phyloP scores from a whole-genome alignment of 2,888 invertebrate species.

The Stenodera caucasica region DNA sequence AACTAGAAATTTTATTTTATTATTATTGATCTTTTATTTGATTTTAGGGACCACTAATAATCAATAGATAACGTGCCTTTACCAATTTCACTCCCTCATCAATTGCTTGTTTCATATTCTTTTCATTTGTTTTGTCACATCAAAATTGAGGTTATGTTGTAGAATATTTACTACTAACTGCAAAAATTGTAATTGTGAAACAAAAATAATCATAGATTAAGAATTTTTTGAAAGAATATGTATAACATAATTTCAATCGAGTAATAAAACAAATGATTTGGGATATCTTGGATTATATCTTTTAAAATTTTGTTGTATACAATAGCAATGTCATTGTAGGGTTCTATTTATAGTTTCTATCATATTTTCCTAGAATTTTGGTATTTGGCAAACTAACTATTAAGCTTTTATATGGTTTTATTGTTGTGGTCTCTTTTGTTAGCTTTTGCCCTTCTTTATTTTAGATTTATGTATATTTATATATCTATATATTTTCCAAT shows the following conservation, averaged over 20 bases:
- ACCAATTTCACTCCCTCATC: neutral
- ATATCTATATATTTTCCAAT: neutral
- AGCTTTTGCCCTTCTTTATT: neutral
- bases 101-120: too few relatives aligned
- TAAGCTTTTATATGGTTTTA: neutral
- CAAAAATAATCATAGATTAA: too few relatives aligned
- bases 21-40: neutral
- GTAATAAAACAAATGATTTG: too few relatives aligned
- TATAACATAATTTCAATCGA: too few relatives aligned
- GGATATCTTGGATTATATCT: too few relatives aligned
- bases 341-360: too few relatives aligned
- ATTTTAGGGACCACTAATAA: neutral
- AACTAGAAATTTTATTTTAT: neutral
- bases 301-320: neutral
- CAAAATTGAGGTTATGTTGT: too few relatives aligned
- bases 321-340: neutral
- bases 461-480: neutral
- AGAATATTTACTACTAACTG: too few relatives aligned
- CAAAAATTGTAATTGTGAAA: too few relatives aligned
- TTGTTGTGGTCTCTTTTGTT: constrained; percentile 4
- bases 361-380: neutral
- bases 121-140: too few relatives aligned
- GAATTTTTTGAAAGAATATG: too few relatives aligned
- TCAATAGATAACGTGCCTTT: constrained; percentile 1
- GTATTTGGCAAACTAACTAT: neutral